A percentile compares a stretch with the other conserved stretches of the same genome.
Evolutionary conservation across 2,888 invertebrate genomes (phyloP).

Genomic region (Lasioglossum morio): DNA sequence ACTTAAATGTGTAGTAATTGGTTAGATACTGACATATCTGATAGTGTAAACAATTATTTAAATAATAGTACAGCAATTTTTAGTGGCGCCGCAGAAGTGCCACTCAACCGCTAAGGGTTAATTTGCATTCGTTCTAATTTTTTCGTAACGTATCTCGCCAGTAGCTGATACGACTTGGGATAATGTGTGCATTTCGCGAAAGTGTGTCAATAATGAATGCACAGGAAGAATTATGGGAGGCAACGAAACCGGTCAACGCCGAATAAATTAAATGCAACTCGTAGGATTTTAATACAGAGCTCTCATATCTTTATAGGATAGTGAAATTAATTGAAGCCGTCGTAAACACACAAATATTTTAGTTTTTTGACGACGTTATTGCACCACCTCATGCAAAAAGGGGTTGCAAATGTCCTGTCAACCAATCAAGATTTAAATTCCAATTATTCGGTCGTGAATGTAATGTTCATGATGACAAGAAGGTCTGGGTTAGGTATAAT

Average conservation of each 20-base stretch:
- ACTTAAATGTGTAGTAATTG: too few species aligned
- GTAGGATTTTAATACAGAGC: neutral
- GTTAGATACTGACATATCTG: too few species aligned
- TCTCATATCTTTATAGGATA: neutral
- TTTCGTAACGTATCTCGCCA: neutral
- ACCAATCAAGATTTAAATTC: neutral
- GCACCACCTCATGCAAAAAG: neutral
- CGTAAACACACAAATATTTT: neutral
- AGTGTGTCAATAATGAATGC: slow-evolving; percentile 47
- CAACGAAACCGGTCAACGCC: slow-evolving; percentile 31
- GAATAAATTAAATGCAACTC: slow-evolving; percentile 38
- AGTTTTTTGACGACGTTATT: neutral
- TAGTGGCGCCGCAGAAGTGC: too few species aligned
- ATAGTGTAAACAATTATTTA: too few species aligned
- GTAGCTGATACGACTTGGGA: slow-evolving; percentile 3
- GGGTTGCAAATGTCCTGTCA: neutral
- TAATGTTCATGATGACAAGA: neutral
- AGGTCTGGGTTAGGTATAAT: too few species aligned
- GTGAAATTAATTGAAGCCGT: slow-evolving; percentile 38
- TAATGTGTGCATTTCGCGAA: slow-evolving; percentile 32
- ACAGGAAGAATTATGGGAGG: slow-evolving; percentile 21
- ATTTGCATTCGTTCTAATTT: slow-evolving; percentile 32
- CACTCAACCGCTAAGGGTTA: too few species aligned
- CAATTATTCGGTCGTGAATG: neutral
- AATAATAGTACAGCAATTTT: too few species aligned